Evolutionary conservation across 2,888 invertebrate genomes (phyloP).

Genomic region (Drosophila tanythrix): DNA sequence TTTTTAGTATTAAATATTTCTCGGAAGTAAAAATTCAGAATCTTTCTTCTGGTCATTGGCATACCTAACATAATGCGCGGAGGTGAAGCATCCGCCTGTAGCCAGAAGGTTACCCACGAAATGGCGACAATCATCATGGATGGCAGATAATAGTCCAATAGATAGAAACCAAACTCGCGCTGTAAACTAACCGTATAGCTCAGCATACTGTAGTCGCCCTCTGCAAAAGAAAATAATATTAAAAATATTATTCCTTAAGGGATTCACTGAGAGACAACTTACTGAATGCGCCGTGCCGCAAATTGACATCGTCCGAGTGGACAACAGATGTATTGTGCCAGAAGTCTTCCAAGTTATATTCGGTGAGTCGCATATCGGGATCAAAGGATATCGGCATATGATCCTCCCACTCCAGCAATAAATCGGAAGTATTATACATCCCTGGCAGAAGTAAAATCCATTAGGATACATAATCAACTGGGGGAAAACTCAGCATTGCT

Average conservation of each 20-base stretch:
- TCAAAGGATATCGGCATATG: conserved; percentile 79
- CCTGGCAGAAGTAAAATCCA: conserved; percentile 46
- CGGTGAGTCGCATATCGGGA: conserved; percentile 81
- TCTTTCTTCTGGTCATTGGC: not conserved
- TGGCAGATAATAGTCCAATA: conserved; percentile 81
- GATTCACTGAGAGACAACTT: conserved; percentile 18
- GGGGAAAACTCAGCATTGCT: conserved; percentile 19
- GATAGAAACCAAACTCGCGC: conserved; percentile 82
- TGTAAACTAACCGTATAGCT: conserved; percentile 81
- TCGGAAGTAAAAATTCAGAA: not conserved
- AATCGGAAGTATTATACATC: conserved; percentile 82
- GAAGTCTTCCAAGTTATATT: conserved; percentile 75
- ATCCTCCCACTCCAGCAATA: conserved; percentile 76
- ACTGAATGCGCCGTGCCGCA: conserved; percentile 81
- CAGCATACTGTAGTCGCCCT: conserved; percentile 78
- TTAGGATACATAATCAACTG: too few relatives aligned
- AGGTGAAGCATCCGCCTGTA: conserved; percentile 81
- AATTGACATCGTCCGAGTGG: conserved; percentile 71
- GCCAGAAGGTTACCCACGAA: conserved; percentile 82
- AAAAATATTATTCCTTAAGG: not conserved
- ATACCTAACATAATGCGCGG: conserved; percentile 82
- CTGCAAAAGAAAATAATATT: conserved; percentile 35
- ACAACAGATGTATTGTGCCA: conserved; percentile 77
- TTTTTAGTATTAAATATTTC: not conserved
- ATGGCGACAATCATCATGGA: conserved; percentile 84